These are phyloP conservation scores for Pandemis heparana DNA, from an alignment of 2,888 invertebrate genomes.

Conservation along the genomic window DNA sequence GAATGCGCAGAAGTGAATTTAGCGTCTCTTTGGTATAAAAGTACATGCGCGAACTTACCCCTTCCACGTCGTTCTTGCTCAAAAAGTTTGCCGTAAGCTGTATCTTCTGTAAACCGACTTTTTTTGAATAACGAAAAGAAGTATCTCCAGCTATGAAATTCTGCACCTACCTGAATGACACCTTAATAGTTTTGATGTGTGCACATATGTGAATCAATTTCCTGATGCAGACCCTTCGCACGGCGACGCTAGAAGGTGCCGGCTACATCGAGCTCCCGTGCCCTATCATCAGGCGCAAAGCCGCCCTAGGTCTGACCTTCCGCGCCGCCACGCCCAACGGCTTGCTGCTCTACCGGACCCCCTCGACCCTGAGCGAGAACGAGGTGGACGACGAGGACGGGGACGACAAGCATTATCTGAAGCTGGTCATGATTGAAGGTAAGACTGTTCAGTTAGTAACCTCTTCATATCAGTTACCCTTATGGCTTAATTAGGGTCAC, in stretches of 20 bases:
- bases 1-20: too few species aligned
- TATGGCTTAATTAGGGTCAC: too few species aligned
- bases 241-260: slow-evolving; percentile 91
- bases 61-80: too few species aligned
- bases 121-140: too few species aligned
- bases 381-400: slow-evolving; percentile 65
- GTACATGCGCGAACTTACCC: too few species aligned
- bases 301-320: slow-evolving; percentile 91
- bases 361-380: slow-evolving; percentile 60
- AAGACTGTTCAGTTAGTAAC: too few species aligned
- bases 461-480: too few species aligned
- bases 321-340: slow-evolving; percentile 89
- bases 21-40: too few species aligned
- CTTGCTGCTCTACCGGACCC: slow-evolving; percentile 89
- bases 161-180: neutral
- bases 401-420: slow-evolving; percentile 69
- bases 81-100: too few species aligned
- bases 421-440: slow-evolving; percentile 68
- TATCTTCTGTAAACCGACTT: too few species aligned
- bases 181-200: too few species aligned
- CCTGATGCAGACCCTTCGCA: slow-evolving; percentile 82
- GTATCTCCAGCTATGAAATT: neutral
- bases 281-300: slow-evolving; percentile 88
- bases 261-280: slow-evolving; percentile 92
- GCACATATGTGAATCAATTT: too few species aligned